Percentiles rank a stretch among this genome's conserved stretches.
phyloP scores from a whole-genome alignment of 2,797 vertebrate genomes.

The Sparidentex hasta region DNA sequence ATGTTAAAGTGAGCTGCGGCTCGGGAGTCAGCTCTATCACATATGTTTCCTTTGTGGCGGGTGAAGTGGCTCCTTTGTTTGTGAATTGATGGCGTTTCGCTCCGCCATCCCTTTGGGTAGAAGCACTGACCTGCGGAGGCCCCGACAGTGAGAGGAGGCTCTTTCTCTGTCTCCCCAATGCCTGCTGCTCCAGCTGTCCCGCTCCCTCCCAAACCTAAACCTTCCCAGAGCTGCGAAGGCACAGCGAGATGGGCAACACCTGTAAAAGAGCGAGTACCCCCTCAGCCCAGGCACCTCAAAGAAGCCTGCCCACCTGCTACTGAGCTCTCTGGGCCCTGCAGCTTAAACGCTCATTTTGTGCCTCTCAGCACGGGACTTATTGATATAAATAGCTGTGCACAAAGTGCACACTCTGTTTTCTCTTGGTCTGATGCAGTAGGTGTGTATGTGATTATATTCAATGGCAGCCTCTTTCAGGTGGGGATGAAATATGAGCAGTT shows the following conservation, averaged over 20 bases:
- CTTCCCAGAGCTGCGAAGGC: constrained; percentile 70
- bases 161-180: constrained; percentile 80
- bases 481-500: constrained; percentile 88
- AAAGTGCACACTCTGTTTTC: constrained; percentile 91
- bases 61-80: constrained; percentile 90
- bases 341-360: constrained; percentile 92
- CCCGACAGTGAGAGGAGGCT: constrained; percentile 82
- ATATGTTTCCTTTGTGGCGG: constrained; percentile 89
- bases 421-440: constrained; percentile 85
- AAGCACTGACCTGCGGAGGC: constrained; percentile 88
- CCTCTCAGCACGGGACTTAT: constrained; percentile 92
- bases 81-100: constrained; percentile 90
- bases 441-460: constrained; percentile 86
- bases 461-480: constrained; percentile 84
- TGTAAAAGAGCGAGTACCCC: constrained; percentile 84
- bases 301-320: constrained; percentile 87
- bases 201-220: constrained; percentile 75
- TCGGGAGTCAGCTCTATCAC: constrained; percentile 85
- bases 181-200: constrained; percentile 83
- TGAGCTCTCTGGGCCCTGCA: constrained; percentile 86
- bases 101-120: constrained; percentile 87
- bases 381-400: constrained; percentile 92
- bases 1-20: constrained; percentile 88
- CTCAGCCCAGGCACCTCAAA: constrained; percentile 80
- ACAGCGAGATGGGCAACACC: constrained; percentile 84